Conservation (phyloP, 1,140 invertebrate genomes). For the Formica exsecta region DNA sequence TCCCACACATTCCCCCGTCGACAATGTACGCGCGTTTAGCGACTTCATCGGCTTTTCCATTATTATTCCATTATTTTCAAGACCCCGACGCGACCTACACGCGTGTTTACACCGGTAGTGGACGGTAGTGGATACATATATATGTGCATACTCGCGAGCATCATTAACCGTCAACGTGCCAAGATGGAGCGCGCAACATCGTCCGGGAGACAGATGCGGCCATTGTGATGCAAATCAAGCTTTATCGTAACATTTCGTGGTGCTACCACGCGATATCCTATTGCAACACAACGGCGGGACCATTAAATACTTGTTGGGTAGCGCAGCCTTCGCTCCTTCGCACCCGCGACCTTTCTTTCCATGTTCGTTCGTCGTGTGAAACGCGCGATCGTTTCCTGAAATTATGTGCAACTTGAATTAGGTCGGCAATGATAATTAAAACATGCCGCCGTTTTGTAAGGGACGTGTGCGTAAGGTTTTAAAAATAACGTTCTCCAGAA, state of each 20-base stretch:
- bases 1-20: constrained; percentile 62
- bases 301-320: constrained; percentile 51
- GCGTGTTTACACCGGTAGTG: constrained; percentile 43
- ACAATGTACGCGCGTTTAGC: constrained; percentile 61
- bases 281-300: constrained; percentile 31
- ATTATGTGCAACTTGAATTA: neutral
- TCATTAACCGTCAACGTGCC: constrained; percentile 55
- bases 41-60: constrained; percentile 81
- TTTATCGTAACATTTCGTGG: constrained; percentile 58
- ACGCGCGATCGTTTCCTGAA: constrained; percentile 38
- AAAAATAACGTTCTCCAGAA: neutral
- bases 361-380: constrained; percentile 36
- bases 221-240: constrained; percentile 56
- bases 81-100: constrained; percentile 70
- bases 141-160: neutral
- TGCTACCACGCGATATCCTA: constrained; percentile 53
- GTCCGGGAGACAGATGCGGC: constrained; percentile 42
- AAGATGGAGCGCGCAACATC: constrained; percentile 35
- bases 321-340: constrained; percentile 15
- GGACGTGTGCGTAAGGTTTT: neutral
- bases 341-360: constrained; percentile 27
- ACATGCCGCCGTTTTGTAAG: neutral
- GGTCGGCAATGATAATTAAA: constrained; percentile 10
- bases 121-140: neutral
- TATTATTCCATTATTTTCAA: constrained; percentile 81